Evolutionary conservation across 2,888 invertebrate species (phyloP).

Genomic region (Cheilosia grossa): DNA sequence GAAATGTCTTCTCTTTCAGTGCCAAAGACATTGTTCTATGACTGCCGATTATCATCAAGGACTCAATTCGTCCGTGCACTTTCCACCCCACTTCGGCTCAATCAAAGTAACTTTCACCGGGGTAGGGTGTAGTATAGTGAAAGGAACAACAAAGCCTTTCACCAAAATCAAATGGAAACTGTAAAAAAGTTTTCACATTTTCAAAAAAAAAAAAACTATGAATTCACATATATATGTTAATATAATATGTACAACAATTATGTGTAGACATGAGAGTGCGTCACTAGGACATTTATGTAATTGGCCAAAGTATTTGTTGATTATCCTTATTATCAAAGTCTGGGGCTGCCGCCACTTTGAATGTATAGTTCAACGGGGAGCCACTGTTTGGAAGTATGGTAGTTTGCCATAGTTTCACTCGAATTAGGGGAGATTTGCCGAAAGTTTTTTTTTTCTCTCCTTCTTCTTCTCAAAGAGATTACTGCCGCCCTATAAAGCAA

Average conservation of each 20-base stretch:
- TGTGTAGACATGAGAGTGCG: constrained; percentile 56
- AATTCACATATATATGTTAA: constrained; percentile 10
- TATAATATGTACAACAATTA: constrained; percentile 35
- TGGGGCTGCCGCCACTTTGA: constrained; percentile 22
- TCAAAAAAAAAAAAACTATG: constrained; percentile 10
- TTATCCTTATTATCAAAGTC: constrained; percentile 61
- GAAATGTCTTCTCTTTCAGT: constrained; percentile 45
- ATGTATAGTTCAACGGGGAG: constrained; percentile 12
- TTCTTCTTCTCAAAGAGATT: constrained; percentile 21
- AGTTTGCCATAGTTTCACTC: constrained; percentile 40
- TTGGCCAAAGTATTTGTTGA: constrained; percentile 70
- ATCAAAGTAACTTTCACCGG: constrained; percentile 33
- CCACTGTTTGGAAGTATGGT: background rate
- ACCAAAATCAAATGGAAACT: constrained; percentile 43
- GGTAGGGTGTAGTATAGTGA: background rate
- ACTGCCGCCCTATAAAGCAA: constrained; percentile 68
- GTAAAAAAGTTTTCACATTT: constrained; percentile 65
- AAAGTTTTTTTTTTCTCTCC: constrained; percentile 39
- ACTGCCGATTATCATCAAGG: constrained; percentile 71
- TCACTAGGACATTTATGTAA: constrained; percentile 62
- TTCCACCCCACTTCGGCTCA: constrained; percentile 26
- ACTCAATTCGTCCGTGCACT: constrained; percentile 68
- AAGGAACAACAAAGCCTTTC: constrained; percentile 25
- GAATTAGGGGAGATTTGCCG: constrained; percentile 36
- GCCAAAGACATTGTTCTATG: constrained; percentile 59